Evolutionary conservation across 2,113 vertebrate genomes (phyloP).

Genomic region (Megaleporinus macrocephalus): DNA sequence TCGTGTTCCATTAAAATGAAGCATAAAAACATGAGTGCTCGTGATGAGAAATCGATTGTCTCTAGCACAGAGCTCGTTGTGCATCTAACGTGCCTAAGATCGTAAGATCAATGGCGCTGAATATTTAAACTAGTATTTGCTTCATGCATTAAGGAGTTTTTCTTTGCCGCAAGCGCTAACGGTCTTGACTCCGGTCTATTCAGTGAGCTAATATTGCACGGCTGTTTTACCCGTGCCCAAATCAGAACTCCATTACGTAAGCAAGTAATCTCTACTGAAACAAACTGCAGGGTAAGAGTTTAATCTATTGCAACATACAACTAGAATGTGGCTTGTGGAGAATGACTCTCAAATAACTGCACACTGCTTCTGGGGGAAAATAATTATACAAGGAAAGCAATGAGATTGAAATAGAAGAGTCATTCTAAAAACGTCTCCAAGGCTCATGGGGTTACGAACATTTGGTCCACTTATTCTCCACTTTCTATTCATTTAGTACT

Average conservation of each 20-base stretch:
- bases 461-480: neutral
- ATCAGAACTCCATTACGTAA: slow-evolving; percentile 22
- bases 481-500: neutral
- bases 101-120: slow-evolving; percentile 59
- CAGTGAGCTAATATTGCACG: neutral
- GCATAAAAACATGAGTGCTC: slow-evolving; percentile 36
- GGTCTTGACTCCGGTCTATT: slow-evolving; percentile 7
- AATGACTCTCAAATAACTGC: neutral
- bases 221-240: slow-evolving; percentile 4
- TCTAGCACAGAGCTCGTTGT: slow-evolving; percentile 38
- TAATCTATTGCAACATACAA: neutral
- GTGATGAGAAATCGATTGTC: slow-evolving; percentile 42
- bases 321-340: neutral
- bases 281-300: neutral
- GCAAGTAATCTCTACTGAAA: neutral
- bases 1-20: slow-evolving; percentile 44
- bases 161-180: slow-evolving; percentile 34
- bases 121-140: slow-evolving; percentile 54
- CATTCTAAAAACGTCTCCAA: slow-evolving; percentile 18
- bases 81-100: slow-evolving; percentile 33
- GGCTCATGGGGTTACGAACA: neutral
- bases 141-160: slow-evolving; percentile 49
- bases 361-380: neutral
- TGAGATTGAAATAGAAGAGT: slow-evolving; percentile 4
- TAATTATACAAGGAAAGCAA: slow-evolving; percentile 15